Conservation (phyloP, 2,797 vertebrate species). For the Ara ararauna region DNA sequence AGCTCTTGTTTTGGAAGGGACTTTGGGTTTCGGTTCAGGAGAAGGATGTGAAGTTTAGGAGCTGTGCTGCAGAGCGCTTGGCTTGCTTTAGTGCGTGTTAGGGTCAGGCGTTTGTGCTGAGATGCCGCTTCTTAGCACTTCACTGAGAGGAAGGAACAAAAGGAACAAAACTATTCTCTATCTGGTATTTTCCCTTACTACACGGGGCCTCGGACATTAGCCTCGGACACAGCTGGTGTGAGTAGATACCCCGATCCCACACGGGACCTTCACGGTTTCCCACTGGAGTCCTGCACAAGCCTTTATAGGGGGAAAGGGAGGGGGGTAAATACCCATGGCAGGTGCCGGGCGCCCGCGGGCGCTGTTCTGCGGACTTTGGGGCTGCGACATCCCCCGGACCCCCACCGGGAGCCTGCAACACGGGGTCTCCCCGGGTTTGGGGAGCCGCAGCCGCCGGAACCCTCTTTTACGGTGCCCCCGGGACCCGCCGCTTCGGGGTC, state of each 20-base stretch:
- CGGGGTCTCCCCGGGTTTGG: background rate
- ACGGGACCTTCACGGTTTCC: background rate
- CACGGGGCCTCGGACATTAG: fast-evolving
- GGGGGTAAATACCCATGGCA: background rate
- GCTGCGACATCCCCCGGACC: background rate
- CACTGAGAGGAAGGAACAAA: background rate
- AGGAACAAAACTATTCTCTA: background rate
- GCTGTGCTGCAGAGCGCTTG: fast-evolving
- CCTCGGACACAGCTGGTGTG: fast-evolving
- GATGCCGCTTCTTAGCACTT: fast-evolving
- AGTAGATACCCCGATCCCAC: fast-evolving
- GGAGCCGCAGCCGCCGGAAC: background rate
- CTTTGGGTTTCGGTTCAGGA: fast-evolving
- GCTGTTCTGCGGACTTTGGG: background rate
- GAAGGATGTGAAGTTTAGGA: background rate
- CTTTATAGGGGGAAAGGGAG: too few species aligned
- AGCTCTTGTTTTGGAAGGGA: background rate
- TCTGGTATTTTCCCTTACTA: fast-evolving
- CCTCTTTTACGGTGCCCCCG: too few species aligned
- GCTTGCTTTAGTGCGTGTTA: fast-evolving
- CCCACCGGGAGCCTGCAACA: background rate
- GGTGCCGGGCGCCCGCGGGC: background rate
- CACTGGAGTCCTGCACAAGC: background rate
- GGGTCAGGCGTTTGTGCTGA: background rate
- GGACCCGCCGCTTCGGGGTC: background rate